phyloP scores from a whole-genome alignment of 2,888 invertebrate genomes.

The Fragum fragum region DNA sequence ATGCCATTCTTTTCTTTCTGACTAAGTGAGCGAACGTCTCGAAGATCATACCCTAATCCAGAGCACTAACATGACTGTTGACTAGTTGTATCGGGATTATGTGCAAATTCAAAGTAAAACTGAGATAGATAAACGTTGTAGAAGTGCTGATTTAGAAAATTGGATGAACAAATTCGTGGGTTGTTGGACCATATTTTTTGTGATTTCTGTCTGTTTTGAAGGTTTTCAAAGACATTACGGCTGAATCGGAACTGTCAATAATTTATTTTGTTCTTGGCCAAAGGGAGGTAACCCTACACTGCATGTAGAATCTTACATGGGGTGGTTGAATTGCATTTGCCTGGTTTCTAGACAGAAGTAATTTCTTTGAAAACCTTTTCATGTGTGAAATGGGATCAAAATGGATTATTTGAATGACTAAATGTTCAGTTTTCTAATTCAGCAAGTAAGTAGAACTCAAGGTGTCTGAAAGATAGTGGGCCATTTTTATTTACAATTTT shows the following conservation, averaged over 20 bases:
- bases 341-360: background rate
- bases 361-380: background rate
- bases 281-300: too few relatives aligned
- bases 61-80: background rate
- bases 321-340: too few relatives aligned
- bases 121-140: constrained; percentile 23
- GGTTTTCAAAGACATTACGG: background rate
- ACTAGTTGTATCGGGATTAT: constrained; percentile 56
- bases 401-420: background rate
- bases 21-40: too few relatives aligned
- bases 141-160: constrained; percentile 17
- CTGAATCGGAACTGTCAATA: too few relatives aligned
- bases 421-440: background rate
- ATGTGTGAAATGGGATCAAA: background rate
- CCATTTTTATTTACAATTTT: background rate
- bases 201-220: background rate
- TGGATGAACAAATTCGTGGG: background rate
- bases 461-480: background rate
- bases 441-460: background rate
- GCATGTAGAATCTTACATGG: too few relatives aligned
- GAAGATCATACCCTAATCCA: too few relatives aligned
- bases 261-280: too few relatives aligned
- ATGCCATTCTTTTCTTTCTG: too few relatives aligned
- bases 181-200: background rate
- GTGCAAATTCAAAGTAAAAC: constrained; percentile 53